Evolutionary conservation across 2,888 invertebrate genomes (phyloP), one percentile per base, ranked within the genome.

Genomic region (Tenthredo scrophulariae): DNA sequence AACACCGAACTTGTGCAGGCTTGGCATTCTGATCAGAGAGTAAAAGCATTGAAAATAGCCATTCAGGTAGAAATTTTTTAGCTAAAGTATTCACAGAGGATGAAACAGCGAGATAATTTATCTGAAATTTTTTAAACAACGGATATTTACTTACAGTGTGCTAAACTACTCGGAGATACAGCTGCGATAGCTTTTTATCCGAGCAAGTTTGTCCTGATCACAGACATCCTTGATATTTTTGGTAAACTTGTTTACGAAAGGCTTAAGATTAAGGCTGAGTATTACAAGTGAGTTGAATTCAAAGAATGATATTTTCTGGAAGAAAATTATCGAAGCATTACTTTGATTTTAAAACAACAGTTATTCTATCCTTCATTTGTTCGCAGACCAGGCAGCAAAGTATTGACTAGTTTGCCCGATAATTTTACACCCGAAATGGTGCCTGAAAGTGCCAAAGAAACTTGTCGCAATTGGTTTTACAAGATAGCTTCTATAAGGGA

Each of bases 401-500:
- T 91, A 22, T 91, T 94, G 1, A 94, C 93, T 86, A 91, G 94
- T 83, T 91, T 96, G 84, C 94, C 95, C 84, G 96, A 96, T 87
- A 95, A 96, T 91, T 97, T 98, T 90, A 96, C 97, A 83, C 95
- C 97, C 0, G 96, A 96, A 88, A 96, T 96, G 94, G 97, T 98
- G 6, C 96, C 96, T 0, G 98, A 98, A 92, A 95, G 96, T 82
- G 98, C 98, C 0, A 98, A 98, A 93, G 99, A 99, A 94, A 99
- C 99, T 0, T 99, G 99, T 92, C 96, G 98, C 88, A 99, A 99
- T 94, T 99, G 99, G 99, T 98, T 99, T 94, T 99, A 98, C 93
- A 99, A 99, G 95, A 98, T 99, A 92, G 98, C 99, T 0, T 99
- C 99, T 0, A 99, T 99, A 89, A 95, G 99, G 87, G 99, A 99